Percentiles rank a stretch among this genome's conserved stretches.
These are phyloP conservation scores for Drosophila equinoxialis DNA, from an alignment of 1,140 invertebrate genomes.

Conservation along the genomic window DNA sequence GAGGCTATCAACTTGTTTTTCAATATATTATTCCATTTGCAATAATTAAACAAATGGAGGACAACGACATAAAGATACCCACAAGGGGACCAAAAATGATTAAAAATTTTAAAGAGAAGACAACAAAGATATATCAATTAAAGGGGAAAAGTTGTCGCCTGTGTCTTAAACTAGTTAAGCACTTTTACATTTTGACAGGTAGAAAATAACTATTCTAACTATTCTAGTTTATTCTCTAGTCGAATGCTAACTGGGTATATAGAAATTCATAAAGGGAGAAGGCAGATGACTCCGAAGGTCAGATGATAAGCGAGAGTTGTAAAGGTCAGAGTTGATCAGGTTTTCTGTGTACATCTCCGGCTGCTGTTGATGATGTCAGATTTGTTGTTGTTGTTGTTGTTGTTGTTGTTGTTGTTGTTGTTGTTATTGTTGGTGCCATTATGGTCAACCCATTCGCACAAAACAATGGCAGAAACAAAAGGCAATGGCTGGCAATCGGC, in stretches of 20 bases:
- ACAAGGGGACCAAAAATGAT: too few species aligned
- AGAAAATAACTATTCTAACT: too few species aligned
- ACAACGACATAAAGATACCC: not conserved
- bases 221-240: too few species aligned
- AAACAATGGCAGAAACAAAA: slow-evolving; percentile 58
- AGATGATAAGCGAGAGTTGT: slow-evolving; percentile 35
- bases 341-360: slow-evolving; percentile 15
- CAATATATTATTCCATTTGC: slow-evolving; percentile 13
- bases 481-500: not conserved
- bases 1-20: slow-evolving; percentile 8
- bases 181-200: too few species aligned
- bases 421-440: slow-evolving; percentile 6
- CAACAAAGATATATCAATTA: too few species aligned
- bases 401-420: slow-evolving; percentile 17
- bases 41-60: slow-evolving; percentile 34
- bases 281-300: slow-evolving; percentile 17
- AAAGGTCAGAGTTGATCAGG: slow-evolving; percentile 70
- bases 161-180: too few species aligned
- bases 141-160: too few species aligned
- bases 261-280: slow-evolving; percentile 47
- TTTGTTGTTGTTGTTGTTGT: slow-evolving; percentile 23
- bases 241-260: not conserved
- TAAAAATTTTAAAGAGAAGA: too few species aligned
- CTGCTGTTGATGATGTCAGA: slow-evolving; percentile 58
- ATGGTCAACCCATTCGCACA: slow-evolving; percentile 48